These are phyloP conservation scores for Proctacanthus coquilletti DNA, from an alignment of 1,140 invertebrate species.

Conservation along the genomic window DNA sequence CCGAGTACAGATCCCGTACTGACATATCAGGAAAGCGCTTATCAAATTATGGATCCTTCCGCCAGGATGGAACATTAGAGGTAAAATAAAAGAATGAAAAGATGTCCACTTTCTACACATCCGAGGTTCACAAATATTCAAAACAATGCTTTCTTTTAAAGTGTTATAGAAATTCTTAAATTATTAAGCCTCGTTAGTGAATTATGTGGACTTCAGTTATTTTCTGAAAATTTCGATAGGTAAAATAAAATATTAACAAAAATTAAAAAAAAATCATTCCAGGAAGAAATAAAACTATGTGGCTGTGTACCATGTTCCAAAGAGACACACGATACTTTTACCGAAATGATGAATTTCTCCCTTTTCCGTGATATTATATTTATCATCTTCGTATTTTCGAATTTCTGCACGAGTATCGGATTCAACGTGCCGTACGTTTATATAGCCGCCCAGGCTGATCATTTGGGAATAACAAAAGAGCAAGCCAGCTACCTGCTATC, in stretches of 20 bases:
- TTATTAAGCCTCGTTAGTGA: too few species aligned
- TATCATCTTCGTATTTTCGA: conserved; percentile 79
- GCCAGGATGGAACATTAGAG: background rate
- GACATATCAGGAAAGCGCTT: conserved; percentile 19
- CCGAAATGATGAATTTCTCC: conserved; percentile 71
- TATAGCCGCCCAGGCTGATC: conserved; percentile 48
- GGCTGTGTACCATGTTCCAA: conserved; percentile 37
- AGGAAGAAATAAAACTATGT: conserved; percentile 25
- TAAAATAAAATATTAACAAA: too few species aligned
- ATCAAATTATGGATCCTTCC: conserved; percentile 23
- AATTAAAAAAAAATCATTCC: too few species aligned
- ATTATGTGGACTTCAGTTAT: too few species aligned
- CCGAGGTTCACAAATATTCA: too few species aligned
- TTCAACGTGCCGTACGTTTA: conserved; percentile 92
- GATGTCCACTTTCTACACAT: too few species aligned
- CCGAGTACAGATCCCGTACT: conserved; percentile 29
- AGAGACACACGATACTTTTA: conserved; percentile 48
- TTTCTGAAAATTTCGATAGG: too few species aligned
- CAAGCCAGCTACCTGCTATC: conserved; percentile 51
- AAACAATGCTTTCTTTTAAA: too few species aligned
- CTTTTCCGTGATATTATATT: conserved; percentile 76
- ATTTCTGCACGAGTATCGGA: conserved; percentile 91
- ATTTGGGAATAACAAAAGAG: conserved; percentile 37
- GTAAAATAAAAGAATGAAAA: background rate
- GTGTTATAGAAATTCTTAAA: too few species aligned